These are phyloP conservation scores for Aquatica leii DNA, from an alignment of 2,888 invertebrate species.

Conservation along the genomic window DNA sequence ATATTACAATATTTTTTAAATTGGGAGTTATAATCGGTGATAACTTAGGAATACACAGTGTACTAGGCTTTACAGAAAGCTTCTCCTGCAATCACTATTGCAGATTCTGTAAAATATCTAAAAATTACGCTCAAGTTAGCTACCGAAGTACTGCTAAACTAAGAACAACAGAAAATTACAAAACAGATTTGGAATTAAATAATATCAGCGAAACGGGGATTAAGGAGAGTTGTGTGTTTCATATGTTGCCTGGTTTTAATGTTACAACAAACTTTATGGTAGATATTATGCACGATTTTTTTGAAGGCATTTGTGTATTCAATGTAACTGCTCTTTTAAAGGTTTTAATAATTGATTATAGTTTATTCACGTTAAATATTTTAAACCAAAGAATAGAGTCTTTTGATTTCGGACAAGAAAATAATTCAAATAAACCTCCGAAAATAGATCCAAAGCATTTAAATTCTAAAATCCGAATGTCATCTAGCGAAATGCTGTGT, in stretches of 20 bases:
- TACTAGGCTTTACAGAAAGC: constrained; percentile 46
- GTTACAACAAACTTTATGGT: constrained; percentile 40
- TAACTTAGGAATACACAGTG: constrained; percentile 45
- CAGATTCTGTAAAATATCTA: constrained; percentile 44
- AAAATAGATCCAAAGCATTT: neutral
- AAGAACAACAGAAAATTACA: constrained; percentile 16
- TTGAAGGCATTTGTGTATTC: constrained; percentile 37
- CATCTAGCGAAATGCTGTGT: constrained; percentile 24
- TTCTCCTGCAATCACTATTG: constrained; percentile 46
- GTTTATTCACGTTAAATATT: constrained; percentile 29
- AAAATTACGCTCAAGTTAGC: constrained; percentile 15
- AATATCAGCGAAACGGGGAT: neutral
- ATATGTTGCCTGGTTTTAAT: constrained; percentile 43
- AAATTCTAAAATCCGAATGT: constrained; percentile 30
- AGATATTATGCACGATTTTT: constrained; percentile 46
- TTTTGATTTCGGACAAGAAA: constrained; percentile 18
- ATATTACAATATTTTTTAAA: constrained; percentile 30
- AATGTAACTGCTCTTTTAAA: constrained; percentile 21
- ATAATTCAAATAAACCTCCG: constrained; percentile 36
- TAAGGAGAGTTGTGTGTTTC: constrained; percentile 42
- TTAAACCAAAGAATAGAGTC: constrained; percentile 25
- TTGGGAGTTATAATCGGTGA: constrained; percentile 44
- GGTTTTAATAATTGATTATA: constrained; percentile 24
- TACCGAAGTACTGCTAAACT: neutral
- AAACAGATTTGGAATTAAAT: constrained; percentile 3